Evolutionary conservation across 2,888 invertebrate species (phyloP), one percentile per base, ranked within the genome.

Genomic region (Diachrysia chrysitis): DNA sequence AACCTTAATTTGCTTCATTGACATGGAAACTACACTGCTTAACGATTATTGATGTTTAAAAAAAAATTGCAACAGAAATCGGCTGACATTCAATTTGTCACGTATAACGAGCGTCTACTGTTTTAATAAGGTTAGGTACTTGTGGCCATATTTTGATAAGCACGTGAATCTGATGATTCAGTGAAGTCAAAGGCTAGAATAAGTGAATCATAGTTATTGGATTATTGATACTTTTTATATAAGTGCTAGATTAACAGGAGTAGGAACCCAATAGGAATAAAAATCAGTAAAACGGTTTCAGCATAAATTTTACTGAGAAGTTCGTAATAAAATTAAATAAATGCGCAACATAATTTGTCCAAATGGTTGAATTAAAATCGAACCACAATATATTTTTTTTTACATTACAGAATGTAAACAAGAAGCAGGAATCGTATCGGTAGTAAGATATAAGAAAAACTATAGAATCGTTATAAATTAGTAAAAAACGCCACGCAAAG

Each of bases 111-210:
- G 57, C 63, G 61, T 60, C 62, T 76, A 62, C 42, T 67, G 76
- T 73, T 70, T 66, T 70, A 63, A 73, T 73, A 64, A 61, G 76
- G 56, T 58, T 19, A n/a, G n/a, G n/a, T n/a, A 58, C 63, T 37
- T 29, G 63, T 55, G 42, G 53, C 58, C 63, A 56, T 64, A 73
- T 51, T 67, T 66, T 66, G 46, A 69, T 69, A 56, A 61, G 17
- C 62, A 79, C 61, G 62, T 69, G 69, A 65, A 68, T 65, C 54
- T 48, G 16, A 59, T 80, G 81, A 81, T 55, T 78, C 70, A 78
- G 61, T 48, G 9, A 29, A 42, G 53, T 29, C 21, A 9, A 21
- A 35, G 51, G 37, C 29, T 58, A 35, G 19, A 63, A 71, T 63
- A 25, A 14, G 25, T 75, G 72, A 72, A 46, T 72, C 62, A 75